phyloP scores from a whole-genome alignment of 1,140 invertebrate genomes.

The Muscidifurax raptorellus region DNA sequence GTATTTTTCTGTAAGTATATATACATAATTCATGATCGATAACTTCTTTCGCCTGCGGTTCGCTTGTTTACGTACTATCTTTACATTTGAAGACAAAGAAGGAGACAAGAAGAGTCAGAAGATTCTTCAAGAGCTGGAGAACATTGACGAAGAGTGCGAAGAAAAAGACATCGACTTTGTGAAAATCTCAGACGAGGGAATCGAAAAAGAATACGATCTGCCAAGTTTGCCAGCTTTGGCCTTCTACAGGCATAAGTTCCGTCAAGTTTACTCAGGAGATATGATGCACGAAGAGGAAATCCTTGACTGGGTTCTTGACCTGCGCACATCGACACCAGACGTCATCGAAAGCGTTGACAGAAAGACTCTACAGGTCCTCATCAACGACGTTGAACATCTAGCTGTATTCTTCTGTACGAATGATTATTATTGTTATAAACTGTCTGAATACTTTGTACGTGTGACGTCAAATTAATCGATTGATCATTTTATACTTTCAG shows the following conservation, averaged over 20 bases:
- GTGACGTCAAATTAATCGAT: not conserved
- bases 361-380: constrained; percentile 91
- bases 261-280: constrained; percentile 90
- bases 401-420: constrained; percentile 94
- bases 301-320: constrained; percentile 91
- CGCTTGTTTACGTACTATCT: not conserved
- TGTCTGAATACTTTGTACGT: constrained; percentile 43
- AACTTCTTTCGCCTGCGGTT: not conserved
- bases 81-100: constrained; percentile 83
- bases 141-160: constrained; percentile 96
- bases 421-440: not conserved
- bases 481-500: constrained; percentile 71
- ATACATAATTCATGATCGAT: not conserved
- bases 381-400: constrained; percentile 92
- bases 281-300: constrained; percentile 94
- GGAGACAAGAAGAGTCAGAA: constrained; percentile 93
- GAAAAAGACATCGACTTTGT: constrained; percentile 94
- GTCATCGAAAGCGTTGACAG: constrained; percentile 94
- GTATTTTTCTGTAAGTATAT: constrained; percentile 92
- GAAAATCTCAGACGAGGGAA: constrained; percentile 92
- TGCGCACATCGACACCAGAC: constrained; percentile 89
- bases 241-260: constrained; percentile 93
- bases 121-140: constrained; percentile 92
- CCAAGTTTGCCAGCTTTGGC: constrained; percentile 88
- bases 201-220: constrained; percentile 93